Base-by-base conservation (phyloP, 2,888 invertebrate genomes). In the Drosophila demipolita region DNA sequence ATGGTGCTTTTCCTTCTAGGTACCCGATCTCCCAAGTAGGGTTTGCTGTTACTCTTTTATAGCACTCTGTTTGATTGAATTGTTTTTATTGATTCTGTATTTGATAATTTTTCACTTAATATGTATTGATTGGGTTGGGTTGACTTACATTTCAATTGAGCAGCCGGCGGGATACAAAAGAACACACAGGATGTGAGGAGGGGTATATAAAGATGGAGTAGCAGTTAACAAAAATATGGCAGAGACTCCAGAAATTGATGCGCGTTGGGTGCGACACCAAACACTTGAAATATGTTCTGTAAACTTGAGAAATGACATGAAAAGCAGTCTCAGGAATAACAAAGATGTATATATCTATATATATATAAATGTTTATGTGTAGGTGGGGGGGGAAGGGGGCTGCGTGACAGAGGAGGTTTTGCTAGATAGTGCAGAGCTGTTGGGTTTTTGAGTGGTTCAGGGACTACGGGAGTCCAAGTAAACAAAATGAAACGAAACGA, bases 261-360 rank as follows among this genome's bases (percentile, higher is more conserved):
- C 88, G 74, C 89, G 78, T 83, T 78, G 81, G 75, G 87, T 83
- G 87, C 78, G 75, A 87, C 85, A 89, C 81, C 89, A 83, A 85
- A 87, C 84, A 88, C 89, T 88, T 76, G 83, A 88, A 83, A 83
- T 88, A 85, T 88, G 88, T 85, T 83, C 87, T 88, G 84, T 81
- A 81, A 88, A 85, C 89, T 85, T 85, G 84, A 85, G 89, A 85
- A 85, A 85, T 86, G 78, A 85, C 89, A 86, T 78, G 78, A 84
- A 65, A 75, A 74, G 74, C 75, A 83, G 68, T 63, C 59, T 66
- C 73, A 53, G 65, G 73, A 75, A 70, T 52, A 69, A 73, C 66
- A 73, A 73, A 73, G 66, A 68, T 65, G 42, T 45, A 45, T 45
- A 20, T 20, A 20, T 42, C 6, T 45, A 12, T 20, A 20, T 26